Evolutionary conservation across 2,888 invertebrate genomes (phyloP), one percentile per base, ranked within the genome.

Genomic region (Epinotia brunnichana): DNA sequence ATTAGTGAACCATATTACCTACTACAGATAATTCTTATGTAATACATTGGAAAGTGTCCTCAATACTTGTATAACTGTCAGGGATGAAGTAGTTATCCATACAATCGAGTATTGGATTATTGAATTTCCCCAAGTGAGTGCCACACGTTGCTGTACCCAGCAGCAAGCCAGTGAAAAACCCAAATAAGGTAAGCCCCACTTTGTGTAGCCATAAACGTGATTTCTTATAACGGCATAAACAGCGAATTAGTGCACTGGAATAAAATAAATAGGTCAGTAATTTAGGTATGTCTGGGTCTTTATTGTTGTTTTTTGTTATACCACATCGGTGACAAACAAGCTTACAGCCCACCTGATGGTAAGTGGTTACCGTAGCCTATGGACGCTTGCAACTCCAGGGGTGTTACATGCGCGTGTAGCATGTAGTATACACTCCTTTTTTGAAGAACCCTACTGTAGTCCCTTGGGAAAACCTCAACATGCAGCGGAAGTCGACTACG

Each of bases 111-210:
- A 92, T 83, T 4, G 91, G 91, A 71, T 90, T 92, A 74, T 90
- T 89, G 75, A 92, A 91, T 72, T 81, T 83, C 15, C 92, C 85
- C 9, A 84, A 83, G 69, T 83, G 81, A 2, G 87, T 81, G 10
- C 91, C 90, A 66, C 92, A 92, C 0, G 90, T 86, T 0, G 89
- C 90, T 53, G 89, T 90, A 1, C 92, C 92, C 39, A 91, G 68
- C 13, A 92, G 44, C 15, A 91, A 21, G 0, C 92, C 92, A 29
- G 81, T 9, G n/a, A 84, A 60, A 76, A 90, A 91, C 3, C 83
- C 77, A 2, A 84, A 11, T 15, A 74, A 69, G 21, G 86, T 71
- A 2, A 89, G 51, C 80, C 61, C 11, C 75, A 77, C 84, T 78
- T 83, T 89, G 74, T 90, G 86, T 75, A 83, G 83, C 53, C 80